phyloP scores from a whole-genome alignment of 2,113 vertebrate genomes.

The Boleophthalmus pectinirostris region DNA sequence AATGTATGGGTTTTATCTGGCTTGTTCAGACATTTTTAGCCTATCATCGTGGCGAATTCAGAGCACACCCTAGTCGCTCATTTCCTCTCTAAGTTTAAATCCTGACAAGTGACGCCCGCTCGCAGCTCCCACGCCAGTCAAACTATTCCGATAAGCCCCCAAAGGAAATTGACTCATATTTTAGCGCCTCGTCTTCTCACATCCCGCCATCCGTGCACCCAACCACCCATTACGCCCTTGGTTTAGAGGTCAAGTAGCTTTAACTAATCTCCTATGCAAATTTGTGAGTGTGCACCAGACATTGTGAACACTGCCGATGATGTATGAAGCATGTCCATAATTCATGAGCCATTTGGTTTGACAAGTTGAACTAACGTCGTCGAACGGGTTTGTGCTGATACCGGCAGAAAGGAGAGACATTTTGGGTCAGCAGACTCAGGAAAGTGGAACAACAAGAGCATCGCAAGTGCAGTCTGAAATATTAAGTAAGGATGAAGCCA shows the following conservation, averaged over 20 bases:
- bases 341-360: constrained; percentile 39
- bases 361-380: constrained; percentile 33
- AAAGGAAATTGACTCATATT: constrained; percentile 72
- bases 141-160: constrained; percentile 65
- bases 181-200: constrained; percentile 54
- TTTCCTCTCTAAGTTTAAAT: constrained; percentile 75
- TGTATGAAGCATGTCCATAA: constrained; percentile 44
- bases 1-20: constrained; percentile 23
- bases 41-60: constrained; percentile 59
- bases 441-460: constrained; percentile 6
- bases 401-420: not conserved
- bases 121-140: constrained; percentile 67
- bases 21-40: constrained; percentile 30
- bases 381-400: constrained; percentile 23
- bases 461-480: constrained; percentile 24
- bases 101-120: constrained; percentile 69
- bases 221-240: constrained; percentile 59
- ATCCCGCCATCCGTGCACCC: constrained; percentile 42
- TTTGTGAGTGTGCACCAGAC: constrained; percentile 30
- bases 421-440: constrained; percentile 9
- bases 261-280: constrained; percentile 65
- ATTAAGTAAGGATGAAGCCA: constrained; percentile 22
- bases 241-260: constrained; percentile 69
- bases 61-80: constrained; percentile 62
- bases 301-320: constrained; percentile 28